phyloP scores from a whole-genome alignment of 2,797 vertebrate species.

The Propithecus deckenii region DNA sequence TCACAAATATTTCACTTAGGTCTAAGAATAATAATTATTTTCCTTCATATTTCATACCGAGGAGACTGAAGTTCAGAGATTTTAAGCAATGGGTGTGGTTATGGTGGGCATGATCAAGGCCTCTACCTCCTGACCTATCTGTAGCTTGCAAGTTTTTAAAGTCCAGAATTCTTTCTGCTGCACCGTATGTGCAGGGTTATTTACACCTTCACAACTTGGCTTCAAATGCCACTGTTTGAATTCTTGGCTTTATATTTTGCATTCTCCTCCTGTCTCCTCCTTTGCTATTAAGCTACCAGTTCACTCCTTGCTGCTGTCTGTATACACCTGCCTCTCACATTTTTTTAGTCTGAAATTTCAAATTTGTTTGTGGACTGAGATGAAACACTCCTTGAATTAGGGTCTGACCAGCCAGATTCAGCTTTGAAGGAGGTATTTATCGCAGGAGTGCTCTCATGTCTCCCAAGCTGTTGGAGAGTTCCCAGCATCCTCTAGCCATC shows the following conservation, averaged over 20 bases:
- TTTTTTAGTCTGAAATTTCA: not conserved
- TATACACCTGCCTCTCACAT: not conserved
- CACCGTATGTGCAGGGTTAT: fast-evolving
- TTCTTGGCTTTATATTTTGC: fast-evolving
- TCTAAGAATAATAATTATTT: not conserved
- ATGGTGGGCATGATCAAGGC: not conserved
- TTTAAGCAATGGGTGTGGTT: not conserved
- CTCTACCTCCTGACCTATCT: fast-evolving
- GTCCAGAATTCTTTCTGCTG: too few relatives aligned
- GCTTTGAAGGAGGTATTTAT: not conserved
- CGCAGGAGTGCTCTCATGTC: fast-evolving
- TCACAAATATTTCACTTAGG: not conserved
- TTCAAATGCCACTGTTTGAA: fast-evolving
- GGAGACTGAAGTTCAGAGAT: not conserved
- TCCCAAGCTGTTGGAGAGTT: not conserved
- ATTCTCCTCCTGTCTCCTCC: not conserved
- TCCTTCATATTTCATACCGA: not conserved
- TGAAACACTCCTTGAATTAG: conserved; percentile 33
- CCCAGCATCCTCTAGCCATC: fast-evolving
- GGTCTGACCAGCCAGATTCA: not conserved
- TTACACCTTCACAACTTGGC: fast-evolving
- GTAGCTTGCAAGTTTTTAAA: not conserved
- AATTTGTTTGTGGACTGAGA: not conserved
- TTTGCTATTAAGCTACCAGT: not conserved
- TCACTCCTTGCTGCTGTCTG: not conserved